A percentile compares a stretch with the other conserved stretches of the same genome.
These are phyloP conservation scores for Ichneumon xanthorius DNA, from an alignment of 2,888 invertebrate species.

Conservation along the genomic window DNA sequence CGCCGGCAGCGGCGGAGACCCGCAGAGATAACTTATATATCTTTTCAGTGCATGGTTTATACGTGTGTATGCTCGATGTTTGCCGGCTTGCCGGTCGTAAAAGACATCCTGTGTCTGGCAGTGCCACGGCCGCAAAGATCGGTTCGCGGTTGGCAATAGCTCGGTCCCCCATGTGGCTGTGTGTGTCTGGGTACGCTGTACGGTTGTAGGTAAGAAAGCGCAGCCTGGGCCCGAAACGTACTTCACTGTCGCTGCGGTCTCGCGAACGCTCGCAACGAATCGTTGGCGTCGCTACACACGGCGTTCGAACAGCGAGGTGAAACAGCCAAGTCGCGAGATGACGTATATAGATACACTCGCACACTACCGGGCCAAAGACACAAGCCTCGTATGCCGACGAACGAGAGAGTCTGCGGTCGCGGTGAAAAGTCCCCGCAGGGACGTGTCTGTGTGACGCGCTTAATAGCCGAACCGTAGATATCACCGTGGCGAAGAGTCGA, in stretches of 20 bases:
- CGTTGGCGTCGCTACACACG: not conserved
- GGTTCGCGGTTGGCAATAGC: slow-evolving; percentile 64
- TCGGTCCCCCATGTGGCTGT: slow-evolving; percentile 33
- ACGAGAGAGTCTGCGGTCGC: slow-evolving; percentile 11
- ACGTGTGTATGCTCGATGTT: slow-evolving; percentile 44
- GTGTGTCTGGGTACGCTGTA: not conserved
- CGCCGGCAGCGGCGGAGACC: slow-evolving; percentile 40
- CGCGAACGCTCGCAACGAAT: slow-evolving; percentile 8
- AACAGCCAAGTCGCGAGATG: slow-evolving; percentile 26
- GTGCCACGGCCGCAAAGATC: slow-evolving; percentile 64
- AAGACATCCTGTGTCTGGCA: slow-evolving; percentile 68
- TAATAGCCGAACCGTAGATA: not conserved
- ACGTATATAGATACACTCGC: slow-evolving; percentile 3
- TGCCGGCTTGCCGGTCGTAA: slow-evolving; percentile 65
- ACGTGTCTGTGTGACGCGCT: not conserved
- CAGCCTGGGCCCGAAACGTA: slow-evolving; percentile 30
- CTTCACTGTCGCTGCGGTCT: slow-evolving; percentile 27
- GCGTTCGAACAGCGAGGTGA: slow-evolving; percentile 18
- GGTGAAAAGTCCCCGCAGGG: not conserved
- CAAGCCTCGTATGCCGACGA: not conserved
- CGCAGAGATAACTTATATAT: slow-evolving; percentile 67
- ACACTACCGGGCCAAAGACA: not conserved
- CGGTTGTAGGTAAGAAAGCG: slow-evolving; percentile 41
- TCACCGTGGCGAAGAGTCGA: slow-evolving; percentile 20
- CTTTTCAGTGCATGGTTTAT: slow-evolving; percentile 37